Conservation (phyloP, 2,888 invertebrate species). For the Resseliella maxima region DNA sequence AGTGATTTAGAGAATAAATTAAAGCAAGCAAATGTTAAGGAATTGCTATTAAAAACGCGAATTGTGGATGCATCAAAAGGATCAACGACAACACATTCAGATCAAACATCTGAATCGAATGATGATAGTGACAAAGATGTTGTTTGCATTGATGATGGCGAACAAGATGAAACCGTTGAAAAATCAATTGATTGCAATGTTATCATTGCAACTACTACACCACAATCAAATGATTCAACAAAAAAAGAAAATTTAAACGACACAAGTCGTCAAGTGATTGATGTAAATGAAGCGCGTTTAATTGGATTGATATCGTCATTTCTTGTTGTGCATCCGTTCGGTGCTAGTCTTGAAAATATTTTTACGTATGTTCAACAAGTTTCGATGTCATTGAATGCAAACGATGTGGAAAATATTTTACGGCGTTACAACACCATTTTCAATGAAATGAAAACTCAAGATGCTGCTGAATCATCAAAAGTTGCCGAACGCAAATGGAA, state of each 20-base stretch:
- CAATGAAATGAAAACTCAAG: slow-evolving; percentile 70
- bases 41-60: slow-evolving; percentile 67
- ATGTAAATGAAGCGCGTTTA: slow-evolving; percentile 72
- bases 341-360: slow-evolving; percentile 89
- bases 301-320: slow-evolving; percentile 90
- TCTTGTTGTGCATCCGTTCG: slow-evolving; percentile 88
- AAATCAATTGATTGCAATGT: not conserved
- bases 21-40: slow-evolving; percentile 66
- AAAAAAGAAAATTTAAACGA: not conserved
- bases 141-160: slow-evolving; percentile 10
- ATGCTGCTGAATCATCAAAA: not conserved
- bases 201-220: not conserved
- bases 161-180: not conserved
- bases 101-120: slow-evolving; percentile 62
- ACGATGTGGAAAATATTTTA: slow-evolving; percentile 82
- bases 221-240: not conserved
- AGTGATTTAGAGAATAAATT: slow-evolving; percentile 65
- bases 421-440: slow-evolving; percentile 84
- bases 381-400: slow-evolving; percentile 77
- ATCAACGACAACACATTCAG: slow-evolving; percentile 59
- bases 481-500: slow-evolving; percentile 85
- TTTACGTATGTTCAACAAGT: slow-evolving; percentile 90
- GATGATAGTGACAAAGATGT: slow-evolving; percentile 59
- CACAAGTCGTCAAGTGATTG: not conserved
- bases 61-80: slow-evolving; percentile 63